Conservation (phyloP, 2,888 invertebrate genomes). For the Schizotus pectinicornis region DNA sequence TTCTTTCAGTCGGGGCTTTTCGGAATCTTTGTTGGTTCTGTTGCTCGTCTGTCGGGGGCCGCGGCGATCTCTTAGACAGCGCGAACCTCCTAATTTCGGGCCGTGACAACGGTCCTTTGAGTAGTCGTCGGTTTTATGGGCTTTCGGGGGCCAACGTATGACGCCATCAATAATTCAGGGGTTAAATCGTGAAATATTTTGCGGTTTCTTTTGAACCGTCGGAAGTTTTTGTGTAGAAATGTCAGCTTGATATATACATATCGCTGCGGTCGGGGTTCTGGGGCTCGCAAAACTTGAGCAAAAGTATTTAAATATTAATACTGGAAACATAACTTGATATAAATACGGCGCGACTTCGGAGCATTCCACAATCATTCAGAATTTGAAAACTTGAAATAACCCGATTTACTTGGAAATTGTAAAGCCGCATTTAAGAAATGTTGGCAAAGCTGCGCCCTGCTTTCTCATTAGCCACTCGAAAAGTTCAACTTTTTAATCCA, state of each 20-base stretch:
- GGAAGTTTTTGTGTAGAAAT: slow-evolving; percentile 19
- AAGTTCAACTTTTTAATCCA: slow-evolving; percentile 38
- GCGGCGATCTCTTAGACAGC: slow-evolving; percentile 4
- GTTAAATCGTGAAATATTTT: slow-evolving; percentile 7
- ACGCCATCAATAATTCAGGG: neutral
- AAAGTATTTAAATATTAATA: slow-evolving; percentile 27
- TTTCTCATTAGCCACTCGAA: slow-evolving; percentile 33
- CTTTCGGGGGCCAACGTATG: neutral
- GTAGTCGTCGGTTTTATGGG: too few species aligned
- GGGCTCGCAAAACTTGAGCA: slow-evolving; percentile 6
- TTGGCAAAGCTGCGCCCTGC: slow-evolving; percentile 20
- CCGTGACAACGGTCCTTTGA: too few species aligned
- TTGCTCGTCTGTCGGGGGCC: slow-evolving; percentile 10
- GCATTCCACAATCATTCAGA: slow-evolving; percentile 23
- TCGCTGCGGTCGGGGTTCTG: slow-evolving; percentile 4
- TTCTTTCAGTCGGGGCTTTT: slow-evolving; percentile 16
- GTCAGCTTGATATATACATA: slow-evolving; percentile 23
- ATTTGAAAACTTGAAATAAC: slow-evolving; percentile 32
- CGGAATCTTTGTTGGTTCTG: slow-evolving; percentile 25
- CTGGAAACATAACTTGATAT: slow-evolving; percentile 16
- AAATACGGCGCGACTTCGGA: slow-evolving; percentile 21
- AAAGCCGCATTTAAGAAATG: slow-evolving; percentile 27
- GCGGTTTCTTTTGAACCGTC: slow-evolving; percentile 5
- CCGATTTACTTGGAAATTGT: slow-evolving; percentile 30
- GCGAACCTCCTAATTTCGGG: neutral